Conservation (phyloP, 2,888 invertebrate genomes). For the Suillia variegata region DNA sequence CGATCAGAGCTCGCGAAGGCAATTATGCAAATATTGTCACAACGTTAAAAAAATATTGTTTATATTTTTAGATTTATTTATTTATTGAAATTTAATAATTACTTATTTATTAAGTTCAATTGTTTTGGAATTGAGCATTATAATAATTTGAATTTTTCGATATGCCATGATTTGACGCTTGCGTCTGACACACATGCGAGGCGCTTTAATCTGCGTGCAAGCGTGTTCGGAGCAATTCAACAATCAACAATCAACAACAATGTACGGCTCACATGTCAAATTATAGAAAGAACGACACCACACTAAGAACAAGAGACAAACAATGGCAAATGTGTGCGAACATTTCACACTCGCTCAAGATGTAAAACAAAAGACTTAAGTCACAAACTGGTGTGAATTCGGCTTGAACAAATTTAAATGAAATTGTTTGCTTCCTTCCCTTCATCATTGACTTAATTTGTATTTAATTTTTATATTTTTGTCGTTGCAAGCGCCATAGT, state of each 20-base stretch:
- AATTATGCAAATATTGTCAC: no score
- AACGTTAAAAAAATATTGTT: no score
- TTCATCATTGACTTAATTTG: background rate
- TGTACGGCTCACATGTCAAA: background rate
- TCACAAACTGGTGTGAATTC: conserved; percentile 39
- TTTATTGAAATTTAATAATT: background rate
- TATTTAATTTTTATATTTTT: background rate
- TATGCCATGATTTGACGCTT: background rate
- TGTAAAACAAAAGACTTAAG: conserved; percentile 39
- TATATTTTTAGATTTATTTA: no score
- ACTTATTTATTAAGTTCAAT: background rate
- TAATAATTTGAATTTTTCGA: no score
- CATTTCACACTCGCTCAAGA: background rate
- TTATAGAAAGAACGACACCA: background rate
- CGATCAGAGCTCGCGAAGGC: no score
- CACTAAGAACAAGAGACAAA: background rate
- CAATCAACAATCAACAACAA: background rate
- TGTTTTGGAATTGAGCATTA: background rate
- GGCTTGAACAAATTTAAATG: background rate
- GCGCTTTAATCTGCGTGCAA: background rate
- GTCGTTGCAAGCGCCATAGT: conserved; percentile 6
- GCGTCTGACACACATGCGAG: background rate
- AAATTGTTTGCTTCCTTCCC: conserved; percentile 5
- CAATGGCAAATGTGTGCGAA: conserved; percentile 4
- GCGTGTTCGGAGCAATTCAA: background rate